Evolutionary conservation across 2,888 invertebrate species (phyloP).

Genomic region (Leptinotarsa rubiginosa): DNA sequence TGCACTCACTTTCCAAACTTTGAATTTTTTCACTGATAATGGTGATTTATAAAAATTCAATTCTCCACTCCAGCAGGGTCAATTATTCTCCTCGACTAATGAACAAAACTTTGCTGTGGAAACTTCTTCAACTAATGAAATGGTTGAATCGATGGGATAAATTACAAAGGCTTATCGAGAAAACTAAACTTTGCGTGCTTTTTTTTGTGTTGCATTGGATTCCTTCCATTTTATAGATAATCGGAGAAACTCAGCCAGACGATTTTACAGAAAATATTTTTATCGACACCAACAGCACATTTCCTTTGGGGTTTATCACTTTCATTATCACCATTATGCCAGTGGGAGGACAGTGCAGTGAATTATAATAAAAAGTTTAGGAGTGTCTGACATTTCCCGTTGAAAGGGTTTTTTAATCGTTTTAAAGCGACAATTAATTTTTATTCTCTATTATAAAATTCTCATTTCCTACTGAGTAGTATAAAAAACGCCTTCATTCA

Average conservation of each 20-base stretch:
- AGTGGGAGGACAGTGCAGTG: slow-evolving; percentile 10
- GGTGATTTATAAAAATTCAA: background rate
- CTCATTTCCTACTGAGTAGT: background rate
- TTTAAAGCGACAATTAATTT: background rate
- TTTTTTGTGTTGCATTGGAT: background rate
- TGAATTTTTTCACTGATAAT: too few species aligned
- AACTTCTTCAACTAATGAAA: slow-evolving; percentile 9
- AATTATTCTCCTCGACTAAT: slow-evolving; percentile 1
- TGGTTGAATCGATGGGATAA: slow-evolving; percentile 3
- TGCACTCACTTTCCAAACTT: too few species aligned
- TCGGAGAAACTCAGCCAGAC: slow-evolving; percentile 1
- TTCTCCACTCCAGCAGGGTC: background rate
- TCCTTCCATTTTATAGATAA: slow-evolving; percentile 1
- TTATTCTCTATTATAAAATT: background rate
- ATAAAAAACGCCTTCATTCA: background rate
- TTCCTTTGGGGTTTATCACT: slow-evolving; percentile 1
- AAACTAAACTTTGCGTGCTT: background rate
- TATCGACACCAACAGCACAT: slow-evolving; percentile 13
- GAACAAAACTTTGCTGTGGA: slow-evolving; percentile 4
- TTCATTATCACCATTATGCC: slow-evolving; percentile 3
- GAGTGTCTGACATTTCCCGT: background rate
- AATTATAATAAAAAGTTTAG: background rate
- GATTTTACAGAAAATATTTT: slow-evolving; percentile 4
- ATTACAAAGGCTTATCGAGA: slow-evolving; percentile 12
- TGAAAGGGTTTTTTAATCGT: slow-evolving; percentile 6